phyloP scores from a whole-genome alignment of 2,113 vertebrate genomes.

The Amphiprion percula region DNA sequence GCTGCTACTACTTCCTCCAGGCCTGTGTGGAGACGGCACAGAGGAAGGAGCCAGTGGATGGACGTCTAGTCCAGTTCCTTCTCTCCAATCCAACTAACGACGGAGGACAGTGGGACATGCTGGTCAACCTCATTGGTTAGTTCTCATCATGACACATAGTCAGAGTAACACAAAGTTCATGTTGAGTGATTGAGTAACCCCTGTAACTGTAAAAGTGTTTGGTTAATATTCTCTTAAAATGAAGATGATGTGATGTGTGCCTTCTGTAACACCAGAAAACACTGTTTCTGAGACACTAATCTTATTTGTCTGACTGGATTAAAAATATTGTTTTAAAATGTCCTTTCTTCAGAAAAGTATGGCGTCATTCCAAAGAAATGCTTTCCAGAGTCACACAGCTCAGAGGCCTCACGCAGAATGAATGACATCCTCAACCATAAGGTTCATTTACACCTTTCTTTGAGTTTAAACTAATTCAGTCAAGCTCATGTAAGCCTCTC shows the following conservation, averaged over 20 bases:
- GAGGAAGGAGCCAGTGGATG: constrained; percentile 92
- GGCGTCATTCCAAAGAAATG: constrained; percentile 97
- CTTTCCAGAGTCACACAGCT: constrained; percentile 96
- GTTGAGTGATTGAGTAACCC: neutral
- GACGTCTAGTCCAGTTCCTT: constrained; percentile 93
- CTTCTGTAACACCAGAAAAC: no score
- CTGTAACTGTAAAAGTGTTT: neutral
- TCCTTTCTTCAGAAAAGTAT: constrained; percentile 90
- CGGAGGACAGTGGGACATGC: constrained; percentile 98
- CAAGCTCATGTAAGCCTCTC: neutral
- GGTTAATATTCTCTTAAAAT: neutral
- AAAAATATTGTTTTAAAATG: neutral
- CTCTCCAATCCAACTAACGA: constrained; percentile 95
- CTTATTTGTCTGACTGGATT: neutral
- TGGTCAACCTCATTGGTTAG: constrained; percentile 97
- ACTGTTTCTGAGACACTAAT: no score
- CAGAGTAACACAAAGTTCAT: neutral
- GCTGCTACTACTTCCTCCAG: constrained; percentile 95
- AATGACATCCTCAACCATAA: constrained; percentile 98
- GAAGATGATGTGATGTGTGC: no score
- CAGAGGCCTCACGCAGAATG: constrained; percentile 96
- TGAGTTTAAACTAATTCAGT: neutral
- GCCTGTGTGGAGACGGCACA: constrained; percentile 94
- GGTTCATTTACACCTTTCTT: constrained; percentile 78
- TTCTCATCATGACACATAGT: neutral